Base-by-base conservation (phyloP, 2,113 vertebrate genomes). In the Podocnemis expansa region DNA sequence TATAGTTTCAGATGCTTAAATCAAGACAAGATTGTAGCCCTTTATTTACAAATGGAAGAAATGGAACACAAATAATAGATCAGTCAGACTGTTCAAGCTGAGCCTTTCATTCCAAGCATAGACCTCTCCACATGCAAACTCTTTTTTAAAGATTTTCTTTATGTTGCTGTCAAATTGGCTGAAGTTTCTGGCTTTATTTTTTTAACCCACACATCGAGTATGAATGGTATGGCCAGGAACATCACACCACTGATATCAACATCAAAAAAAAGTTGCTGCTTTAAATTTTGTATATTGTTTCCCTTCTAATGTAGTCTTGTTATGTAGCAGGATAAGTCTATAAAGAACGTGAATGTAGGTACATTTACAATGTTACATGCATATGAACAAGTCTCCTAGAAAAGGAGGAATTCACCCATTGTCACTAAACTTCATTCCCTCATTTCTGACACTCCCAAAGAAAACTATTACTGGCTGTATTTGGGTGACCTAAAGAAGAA, bases 1-100 rank as follows among this genome's bases (percentile, higher is more conserved):
- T 58, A 82, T 88, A 6, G 4, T 89, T 58, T 22, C 49, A 79
- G 8, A 90, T 91, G 81, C 0, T 11, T 56, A 80, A 38, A 60
- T 60, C 55, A 41, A 87, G 63, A 34, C 73, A 27, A 21, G 25
- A 5, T 56, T 13, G 41, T 45, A 22, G 38, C 22, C 70, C 54
- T 93, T 67, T 87, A 51, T 88, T 94, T 82, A 22, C 78, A 22
- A 2, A n/a, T 73, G 89, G 87, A 89, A 93, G 60, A 90, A 94
- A 79, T n/a, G 78, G 76, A 91, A 84, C 8, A 0, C 1, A 22
- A 87, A 54, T 0, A 2, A 56, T 63, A 14, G 52, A 80, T 54
- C 82, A n/a, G 84, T 85, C 49, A 73, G 9, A 38, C 73, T 31
- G 14, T 84, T 85, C 38, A 16, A 13, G 45, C 78, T 82, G 67